Evolutionary conservation across 2,113 vertebrate species (phyloP), one percentile per base, ranked within the genome.

Genomic region (Perca fluviatilis): DNA sequence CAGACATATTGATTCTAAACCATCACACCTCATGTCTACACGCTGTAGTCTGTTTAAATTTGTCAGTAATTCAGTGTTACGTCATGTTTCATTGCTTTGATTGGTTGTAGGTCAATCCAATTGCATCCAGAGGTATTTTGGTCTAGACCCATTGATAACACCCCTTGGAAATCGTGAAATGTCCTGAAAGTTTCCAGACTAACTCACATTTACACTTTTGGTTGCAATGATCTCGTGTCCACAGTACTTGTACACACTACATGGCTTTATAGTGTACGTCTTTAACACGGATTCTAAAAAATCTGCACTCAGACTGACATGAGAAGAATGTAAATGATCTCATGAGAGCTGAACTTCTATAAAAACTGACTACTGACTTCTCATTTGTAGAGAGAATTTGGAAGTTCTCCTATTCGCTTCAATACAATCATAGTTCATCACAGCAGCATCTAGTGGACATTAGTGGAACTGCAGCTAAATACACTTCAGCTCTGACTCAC

Each of bases 381-480:
- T n/a, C n/a, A n/a, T n/a, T n/a, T n/a, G n/a, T n/a, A n/a, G n/a
- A n/a, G n/a, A n/a, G n/a, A n/a, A n/a, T n/a, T 5, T 72, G 4
- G n/a, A 1, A 5, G 18, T 30, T 61, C 6, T 51, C 3, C 5
- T 2, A 7, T 70, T 46, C 18, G 21, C 33, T 8, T 70, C 10
- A 79, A 14, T 13, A 21, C 2, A 66, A 21, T 25, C 1, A n/a
- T n/a, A 51, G 70, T 46, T 68, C 6, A 60, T 50, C 10, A 71
- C 21, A 77, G 64, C 56, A 75, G 13, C 65, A 21, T 47, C 47
- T 43, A 61, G 56, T 53, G 46, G 19, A 69, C 57, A 43, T 62
- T 30, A 27, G n/a, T 18, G 33, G 54, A 54, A 75, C 71, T 66
- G 43, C 61, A 66, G 19, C 12, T 36, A 13, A 36, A 21, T 1